Evolutionary conservation across 2,797 vertebrate species (phyloP), one percentile per base, ranked within the genome.

Genomic region (Poecilia gillii): DNA sequence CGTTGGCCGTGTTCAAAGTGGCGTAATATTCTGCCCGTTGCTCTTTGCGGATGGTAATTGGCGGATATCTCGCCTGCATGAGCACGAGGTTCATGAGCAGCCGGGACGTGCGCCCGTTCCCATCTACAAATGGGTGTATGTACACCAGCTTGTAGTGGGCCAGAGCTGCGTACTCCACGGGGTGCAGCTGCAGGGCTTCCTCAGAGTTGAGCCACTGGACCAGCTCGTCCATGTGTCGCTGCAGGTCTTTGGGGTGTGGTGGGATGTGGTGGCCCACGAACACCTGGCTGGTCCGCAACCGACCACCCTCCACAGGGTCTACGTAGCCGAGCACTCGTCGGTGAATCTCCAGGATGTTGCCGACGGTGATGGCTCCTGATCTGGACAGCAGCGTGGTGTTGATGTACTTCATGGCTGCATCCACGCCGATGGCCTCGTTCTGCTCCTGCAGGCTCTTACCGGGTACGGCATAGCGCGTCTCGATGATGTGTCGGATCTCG

Each of bases 81-180:
- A 99, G 94, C 43, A 97, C 97, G 1, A 99, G 95, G 94, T 99
- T 99, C 98, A 99, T 99, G 1, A 99, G 92, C 83, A 99, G 95
- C 13, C 98, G 96, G 0, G 98, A 98, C 0, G 98, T 99, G 90
- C 99, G 96, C 0, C 99, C 98, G 0, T 99, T 99, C 73, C 99
- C 99, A 0, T 99, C 99, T 0, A 98, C 93, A 39, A 99, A 99
- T 0, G 98, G 99, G 83, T 99, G 99, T 81, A 99, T 96, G 43
- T 99, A 99, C 1, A 99, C 99, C 43, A 99, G 94, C 86, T 99
- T 99, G 91, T 99, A 99, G 85, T 99, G 99, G 16, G 97, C 97
- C 5, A 99, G 89, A 0, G 98, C 99, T 0, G 97, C 97, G 0
- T 97, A 97, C 88, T 99, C 98, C 72, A 99, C 98, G 0, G 99